phyloP scores from a whole-genome alignment of 2,113 vertebrate genomes.

The Gavia stellata region DNA sequence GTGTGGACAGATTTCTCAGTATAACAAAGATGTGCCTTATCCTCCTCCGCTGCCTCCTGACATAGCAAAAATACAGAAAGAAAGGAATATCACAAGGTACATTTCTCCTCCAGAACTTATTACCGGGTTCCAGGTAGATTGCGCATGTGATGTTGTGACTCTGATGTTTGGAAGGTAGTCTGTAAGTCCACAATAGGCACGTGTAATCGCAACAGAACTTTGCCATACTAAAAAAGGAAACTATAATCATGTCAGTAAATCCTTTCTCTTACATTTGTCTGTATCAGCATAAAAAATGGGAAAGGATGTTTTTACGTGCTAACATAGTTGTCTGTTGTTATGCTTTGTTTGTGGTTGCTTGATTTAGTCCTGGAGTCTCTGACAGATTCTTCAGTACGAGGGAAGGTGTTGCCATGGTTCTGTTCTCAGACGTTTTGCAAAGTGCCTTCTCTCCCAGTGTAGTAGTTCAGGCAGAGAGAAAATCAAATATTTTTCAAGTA shows the following conservation, averaged over 20 bases:
- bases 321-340: background rate
- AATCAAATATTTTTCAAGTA: background rate
- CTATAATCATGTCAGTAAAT: background rate
- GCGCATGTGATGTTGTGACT: background rate
- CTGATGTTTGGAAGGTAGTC: background rate
- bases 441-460: background rate
- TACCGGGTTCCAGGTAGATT: background rate
- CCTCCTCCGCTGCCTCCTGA: slow-evolving; percentile 82
- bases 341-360: background rate
- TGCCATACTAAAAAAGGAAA: background rate
- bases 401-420: background rate
- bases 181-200: background rate
- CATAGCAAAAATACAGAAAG: slow-evolving; percentile 68
- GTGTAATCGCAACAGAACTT: rapidly evolving
- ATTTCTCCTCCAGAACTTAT: background rate
- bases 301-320: background rate
- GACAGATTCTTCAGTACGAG: background rate
- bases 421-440: background rate
- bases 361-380: background rate
- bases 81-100: slow-evolving; percentile 84
- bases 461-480: background rate
- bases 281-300: background rate
- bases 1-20: slow-evolving; percentile 96
- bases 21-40: slow-evolving; percentile 93
- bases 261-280: background rate